Evolutionary conservation across 1,140 invertebrate species (phyloP), one percentile per base, ranked within the genome.

Genomic region (Papilio xuthus): DNA sequence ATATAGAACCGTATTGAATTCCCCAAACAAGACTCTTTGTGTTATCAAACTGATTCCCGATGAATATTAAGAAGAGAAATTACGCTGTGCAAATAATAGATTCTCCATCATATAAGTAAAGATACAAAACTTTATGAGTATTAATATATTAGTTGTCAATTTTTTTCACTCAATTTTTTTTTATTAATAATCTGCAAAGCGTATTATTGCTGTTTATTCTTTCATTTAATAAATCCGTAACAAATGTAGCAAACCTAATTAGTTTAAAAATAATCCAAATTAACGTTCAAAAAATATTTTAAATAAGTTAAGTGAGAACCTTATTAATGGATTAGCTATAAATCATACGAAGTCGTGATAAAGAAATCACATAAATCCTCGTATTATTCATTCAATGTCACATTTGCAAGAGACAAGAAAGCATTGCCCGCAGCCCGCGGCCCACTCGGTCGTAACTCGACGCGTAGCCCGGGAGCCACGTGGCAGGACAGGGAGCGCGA

Each of bases 381-480:
- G n/a, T 20, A 47, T 71, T 71, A 44, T 71, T 71, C 69, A 44
- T 47, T 26, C 41, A 13, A 44, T n/a, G 13, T 42, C n/a, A 72
- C 70, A 47, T 72, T 47, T 72, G 70, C 37, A 72, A 72, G 20
- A 42, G 20, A 42, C 70, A 72, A 70, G 26, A 37, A 71, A 28
- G 37, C 70, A 72, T 41, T 42, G 42, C 71, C 50, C 50, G 50
- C 50, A 20, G 50, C 50, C n/a, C n/a, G 50, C 18, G n/a, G n/a
- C 50, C 71, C 71, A 73, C 42, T 28, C 71, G 23, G 7, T 70
- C 67, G 37, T 70, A 70, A 70, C 37, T 70, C 37, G 28, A 26
- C 56, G 37, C 69, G 37, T 41, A 37, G 32, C 18, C n/a, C 71
- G 71, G 37, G 42, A 73, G 71, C 71, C 71, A 73, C 71, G 71